Base-by-base conservation (phyloP, 2,797 vertebrate genomes). In the Meriones psammophilus region DNA sequence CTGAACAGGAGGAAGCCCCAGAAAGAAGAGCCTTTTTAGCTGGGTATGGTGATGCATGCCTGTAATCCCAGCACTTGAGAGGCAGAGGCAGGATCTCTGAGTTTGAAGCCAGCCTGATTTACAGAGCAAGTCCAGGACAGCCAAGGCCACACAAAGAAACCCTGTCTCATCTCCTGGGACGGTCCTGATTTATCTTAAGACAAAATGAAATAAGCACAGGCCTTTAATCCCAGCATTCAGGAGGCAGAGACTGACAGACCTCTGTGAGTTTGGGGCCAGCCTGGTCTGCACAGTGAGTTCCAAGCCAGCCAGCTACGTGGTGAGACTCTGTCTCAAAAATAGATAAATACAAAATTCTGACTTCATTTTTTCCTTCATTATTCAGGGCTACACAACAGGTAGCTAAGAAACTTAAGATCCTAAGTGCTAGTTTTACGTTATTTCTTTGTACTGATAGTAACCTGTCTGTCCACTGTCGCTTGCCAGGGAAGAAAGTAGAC, bases 361-460 rank as follows among this genome's bases (percentile, higher is more conserved):
- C 66, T 87, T 87, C 42, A 81, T 73, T 80, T 74, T 95, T 78
- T 88, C 68, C 20, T 96, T 96, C 33, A 90, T 68, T 81, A 36
- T 88, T 95, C 26, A 83, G 89, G 68, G 28, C 79, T 86, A 77
- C 1, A 24, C 39, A 76, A 87, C 15, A 54, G 62, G 14, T 73
- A 83, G 74, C 33, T 79, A 56, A 78, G 50, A 79, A 26, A 42
- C 30, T 91, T 93, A 80, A 94, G 96, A 60, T 68, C n/a, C 50
- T 92, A 78, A 94, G 24, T 58, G 68, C 39, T 93, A 73, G 13
- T 26, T 93, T 91, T 91, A 88, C 8, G 33, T 17, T 90, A 1
- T 86, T 79, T 81, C 54, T 93, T 89, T 84, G 74, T 62, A 39
- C 92, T 68, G 20, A 50, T 87, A 92, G 68, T 92, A 94, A 81